phyloP scores from a whole-genome alignment of 37 sponge, comb jelly and placozoan genomes.

The Hormiphora californensis region DNA sequence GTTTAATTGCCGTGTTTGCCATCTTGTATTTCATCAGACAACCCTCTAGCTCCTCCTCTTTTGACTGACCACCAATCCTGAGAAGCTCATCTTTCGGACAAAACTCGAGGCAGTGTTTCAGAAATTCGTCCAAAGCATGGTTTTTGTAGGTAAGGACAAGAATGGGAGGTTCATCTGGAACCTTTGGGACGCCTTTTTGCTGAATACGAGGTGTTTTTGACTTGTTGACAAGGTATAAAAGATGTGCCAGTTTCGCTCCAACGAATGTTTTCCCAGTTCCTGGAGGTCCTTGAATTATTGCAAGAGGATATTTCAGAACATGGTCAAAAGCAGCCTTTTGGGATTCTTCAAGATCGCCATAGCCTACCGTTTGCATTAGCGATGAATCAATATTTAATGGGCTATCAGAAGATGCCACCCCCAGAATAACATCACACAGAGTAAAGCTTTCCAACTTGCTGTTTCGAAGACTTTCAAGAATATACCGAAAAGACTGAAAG shows the following conservation, averaged over 20 bases:
- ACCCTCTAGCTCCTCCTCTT: slow-evolving; percentile 63
- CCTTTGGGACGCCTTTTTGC: neutral
- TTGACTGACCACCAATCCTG: slow-evolving; percentile 79
- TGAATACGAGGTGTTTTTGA: too few species aligned
- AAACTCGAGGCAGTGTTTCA: slow-evolving; percentile 60
- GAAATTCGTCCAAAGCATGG: slow-evolving; percentile 93
- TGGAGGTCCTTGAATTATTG: slow-evolving; percentile 64
- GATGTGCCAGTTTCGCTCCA: slow-evolving; percentile 37
- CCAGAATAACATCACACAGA: slow-evolving; percentile 42
- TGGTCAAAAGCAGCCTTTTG: slow-evolving; percentile 56
- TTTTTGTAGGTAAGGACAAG: slow-evolving; percentile 89
- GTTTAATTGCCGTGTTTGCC: too few species aligned
- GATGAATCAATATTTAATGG: neutral
- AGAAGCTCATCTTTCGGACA: slow-evolving; percentile 58
- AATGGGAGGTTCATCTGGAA: slow-evolving; percentile 62
- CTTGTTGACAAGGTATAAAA: too few species aligned
- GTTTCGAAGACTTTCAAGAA: slow-evolving; percentile 55
- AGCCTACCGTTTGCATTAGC: neutral
- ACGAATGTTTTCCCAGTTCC: slow-evolving; percentile 65
- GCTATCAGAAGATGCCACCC: neutral
- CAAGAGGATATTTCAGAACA: slow-evolving; percentile 30
- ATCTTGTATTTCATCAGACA: slow-evolving; percentile 56
- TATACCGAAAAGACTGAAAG: slow-evolving; percentile 61
- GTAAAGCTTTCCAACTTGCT: slow-evolving; percentile 41
- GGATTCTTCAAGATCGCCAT: slow-evolving; percentile 37